Percentiles rank a stretch among this genome's conserved stretches.
phyloP scores from a whole-genome alignment of 2,888 invertebrate genomes.

The Meandrusa payeni region DNA sequence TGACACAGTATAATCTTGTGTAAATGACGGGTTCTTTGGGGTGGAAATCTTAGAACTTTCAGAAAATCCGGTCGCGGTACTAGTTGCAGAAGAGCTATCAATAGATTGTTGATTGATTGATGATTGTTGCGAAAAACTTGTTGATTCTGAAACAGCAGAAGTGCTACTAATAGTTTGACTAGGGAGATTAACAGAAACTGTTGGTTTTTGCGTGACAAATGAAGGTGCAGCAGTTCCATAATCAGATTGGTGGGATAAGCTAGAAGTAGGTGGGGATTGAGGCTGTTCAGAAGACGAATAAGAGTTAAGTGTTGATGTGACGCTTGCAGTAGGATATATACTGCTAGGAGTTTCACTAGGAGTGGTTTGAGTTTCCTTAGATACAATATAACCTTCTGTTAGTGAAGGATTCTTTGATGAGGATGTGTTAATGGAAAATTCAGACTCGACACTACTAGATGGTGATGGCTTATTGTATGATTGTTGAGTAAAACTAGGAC shows the following conservation, averaged over 20 bases:
- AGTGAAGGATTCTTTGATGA: constrained; percentile 5
- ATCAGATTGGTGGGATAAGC: neutral
- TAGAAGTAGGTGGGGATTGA: neutral
- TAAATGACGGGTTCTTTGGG: constrained; percentile 1
- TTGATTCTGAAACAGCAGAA: neutral
- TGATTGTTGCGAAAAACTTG: neutral
- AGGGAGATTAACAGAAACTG: no score
- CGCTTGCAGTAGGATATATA: neutral
- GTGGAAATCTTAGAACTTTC: neutral
- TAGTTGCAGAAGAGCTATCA: neutral
- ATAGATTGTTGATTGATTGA: neutral
- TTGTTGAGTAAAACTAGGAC: no score
- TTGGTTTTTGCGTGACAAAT: constrained; percentile 9
- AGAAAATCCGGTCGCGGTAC: neutral
- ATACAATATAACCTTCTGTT: neutral
- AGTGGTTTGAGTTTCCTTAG: constrained; percentile 3
- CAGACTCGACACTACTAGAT: neutral
- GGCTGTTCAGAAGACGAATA: neutral
- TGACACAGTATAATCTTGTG: neutral
- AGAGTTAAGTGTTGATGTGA: neutral
- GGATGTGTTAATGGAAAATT: neutral
- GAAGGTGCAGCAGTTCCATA: neutral
- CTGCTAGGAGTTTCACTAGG: neutral
- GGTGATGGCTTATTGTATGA: no score
- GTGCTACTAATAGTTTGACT: no score